Percentiles rank a stretch among this genome's conserved stretches.
phyloP scores from a whole-genome alignment of 1,140 invertebrate genomes.

The Arctopsyche grandis region DNA sequence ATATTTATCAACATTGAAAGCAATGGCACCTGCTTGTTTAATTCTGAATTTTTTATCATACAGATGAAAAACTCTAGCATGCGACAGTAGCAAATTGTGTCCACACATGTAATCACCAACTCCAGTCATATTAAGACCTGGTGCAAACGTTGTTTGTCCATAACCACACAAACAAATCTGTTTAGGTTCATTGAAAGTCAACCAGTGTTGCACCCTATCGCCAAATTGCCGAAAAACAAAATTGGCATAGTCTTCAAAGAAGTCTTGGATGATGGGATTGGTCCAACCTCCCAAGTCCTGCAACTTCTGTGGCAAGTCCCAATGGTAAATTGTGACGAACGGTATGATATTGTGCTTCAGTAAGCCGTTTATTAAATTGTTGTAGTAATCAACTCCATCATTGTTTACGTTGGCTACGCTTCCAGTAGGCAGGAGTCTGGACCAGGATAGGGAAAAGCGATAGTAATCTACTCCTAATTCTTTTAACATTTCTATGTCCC shows the following conservation, averaged over 20 bases:
- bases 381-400: slow-evolving; percentile 67
- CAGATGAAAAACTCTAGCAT: slow-evolving; percentile 61
- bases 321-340: slow-evolving; percentile 59
- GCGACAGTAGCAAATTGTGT: slow-evolving; percentile 64
- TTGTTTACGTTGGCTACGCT: slow-evolving; percentile 60
- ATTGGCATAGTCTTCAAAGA: slow-evolving; percentile 71
- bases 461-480: slow-evolving; percentile 62
- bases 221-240: slow-evolving; percentile 70
- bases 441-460: slow-evolving; percentile 69
- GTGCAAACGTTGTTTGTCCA: slow-evolving; percentile 50
- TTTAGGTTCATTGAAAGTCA: slow-evolving; percentile 76
- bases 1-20: slow-evolving; percentile 2
- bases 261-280: slow-evolving; percentile 69
- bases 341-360: slow-evolving; percentile 64
- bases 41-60: slow-evolving; percentile 54
- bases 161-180: slow-evolving; percentile 59
- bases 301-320: slow-evolving; percentile 71
- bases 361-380: slow-evolving; percentile 66
- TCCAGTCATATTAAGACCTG: slow-evolving; percentile 55
- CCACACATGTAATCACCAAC: slow-evolving; percentile 61
- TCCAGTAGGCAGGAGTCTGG: slow-evolving; percentile 66
- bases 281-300: slow-evolving; percentile 73
- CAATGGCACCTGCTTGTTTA: slow-evolving; percentile 48
- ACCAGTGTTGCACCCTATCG: slow-evolving; percentile 72
- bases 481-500: slow-evolving; percentile 68